Conservation (phyloP, 2,888 invertebrate species). For the Chaitophorus viminalis region DNA sequence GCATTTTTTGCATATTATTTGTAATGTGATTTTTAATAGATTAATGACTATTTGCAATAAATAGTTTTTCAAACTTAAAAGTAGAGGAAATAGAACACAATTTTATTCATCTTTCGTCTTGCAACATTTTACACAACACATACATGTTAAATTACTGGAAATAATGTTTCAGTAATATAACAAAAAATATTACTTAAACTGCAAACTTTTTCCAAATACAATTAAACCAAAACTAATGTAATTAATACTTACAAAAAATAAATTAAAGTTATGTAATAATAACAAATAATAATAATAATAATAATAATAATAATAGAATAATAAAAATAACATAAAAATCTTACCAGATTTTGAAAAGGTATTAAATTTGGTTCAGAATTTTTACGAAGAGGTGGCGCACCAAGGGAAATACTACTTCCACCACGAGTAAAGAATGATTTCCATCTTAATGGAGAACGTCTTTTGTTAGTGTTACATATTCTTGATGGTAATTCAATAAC, state of each 20-base stretch:
- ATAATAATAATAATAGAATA: not conserved
- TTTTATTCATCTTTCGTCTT: too few relatives aligned
- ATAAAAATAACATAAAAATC: not conserved
- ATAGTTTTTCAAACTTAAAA: too few relatives aligned
- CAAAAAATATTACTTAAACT: too few relatives aligned
- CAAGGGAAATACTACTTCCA: slow-evolving; percentile 61
- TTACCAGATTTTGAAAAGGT: slow-evolving; percentile 57
- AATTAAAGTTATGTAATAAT: not conserved
- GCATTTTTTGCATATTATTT: too few relatives aligned
- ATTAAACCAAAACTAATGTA: not conserved
- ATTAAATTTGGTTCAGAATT: slow-evolving; percentile 64
- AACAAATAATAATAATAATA: not conserved
- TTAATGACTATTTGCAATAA: too few relatives aligned
- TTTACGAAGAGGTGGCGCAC: slow-evolving; percentile 61
- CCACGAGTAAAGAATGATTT: slow-evolving; percentile 75
- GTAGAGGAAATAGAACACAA: too few relatives aligned
- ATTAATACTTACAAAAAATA: not conserved
- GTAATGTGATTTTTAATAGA: too few relatives aligned
- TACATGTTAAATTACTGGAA: too few relatives aligned
- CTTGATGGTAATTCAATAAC: slow-evolving; percentile 84
- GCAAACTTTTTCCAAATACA: not conserved
- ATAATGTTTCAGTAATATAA: too few relatives aligned
- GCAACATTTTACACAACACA: too few relatives aligned
- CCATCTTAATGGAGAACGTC: slow-evolving; percentile 83
- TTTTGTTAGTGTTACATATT: slow-evolving; percentile 74